These are phyloP conservation scores for Myoxocephalus aenaeus DNA, from an alignment of 2,797 vertebrate genomes.

Conservation along the genomic window DNA sequence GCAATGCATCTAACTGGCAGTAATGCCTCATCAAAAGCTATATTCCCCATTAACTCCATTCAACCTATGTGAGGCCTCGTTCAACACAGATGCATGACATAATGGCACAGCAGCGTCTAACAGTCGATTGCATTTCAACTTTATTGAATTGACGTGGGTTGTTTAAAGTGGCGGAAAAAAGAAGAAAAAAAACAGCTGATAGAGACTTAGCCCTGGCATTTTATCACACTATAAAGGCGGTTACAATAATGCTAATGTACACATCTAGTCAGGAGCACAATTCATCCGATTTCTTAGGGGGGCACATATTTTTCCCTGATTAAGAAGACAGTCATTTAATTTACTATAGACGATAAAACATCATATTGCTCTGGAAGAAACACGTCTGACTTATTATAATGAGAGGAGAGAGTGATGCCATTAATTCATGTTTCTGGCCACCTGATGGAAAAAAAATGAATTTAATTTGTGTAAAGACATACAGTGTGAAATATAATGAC, in stretches of 20 bases:
- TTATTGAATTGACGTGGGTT: conserved; percentile 10
- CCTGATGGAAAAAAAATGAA: background rate
- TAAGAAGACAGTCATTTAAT: background rate
- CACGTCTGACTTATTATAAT: background rate
- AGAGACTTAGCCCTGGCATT: background rate
- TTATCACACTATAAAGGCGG: background rate
- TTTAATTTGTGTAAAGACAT: background rate
- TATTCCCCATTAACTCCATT: conserved; percentile 37
- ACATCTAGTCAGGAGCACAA: background rate
- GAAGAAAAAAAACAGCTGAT: background rate
- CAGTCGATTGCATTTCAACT: conserved; percentile 7
- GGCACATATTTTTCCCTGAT: background rate
- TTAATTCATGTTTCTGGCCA: background rate
- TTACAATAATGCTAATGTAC: background rate
- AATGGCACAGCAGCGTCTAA: conserved; percentile 25
- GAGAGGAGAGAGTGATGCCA: background rate
- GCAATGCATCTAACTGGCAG: conserved; percentile 52
- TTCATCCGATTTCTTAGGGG: background rate
- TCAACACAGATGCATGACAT: conserved; percentile 28
- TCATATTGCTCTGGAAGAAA: background rate
- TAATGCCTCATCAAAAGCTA: conserved; percentile 56
- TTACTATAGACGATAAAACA: background rate
- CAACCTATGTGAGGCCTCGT: conserved; percentile 14
- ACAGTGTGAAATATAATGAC: background rate
- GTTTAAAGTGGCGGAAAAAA: background rate